phyloP scores from a whole-genome alignment of 1,140 invertebrate genomes.

The Planococcus citri region DNA sequence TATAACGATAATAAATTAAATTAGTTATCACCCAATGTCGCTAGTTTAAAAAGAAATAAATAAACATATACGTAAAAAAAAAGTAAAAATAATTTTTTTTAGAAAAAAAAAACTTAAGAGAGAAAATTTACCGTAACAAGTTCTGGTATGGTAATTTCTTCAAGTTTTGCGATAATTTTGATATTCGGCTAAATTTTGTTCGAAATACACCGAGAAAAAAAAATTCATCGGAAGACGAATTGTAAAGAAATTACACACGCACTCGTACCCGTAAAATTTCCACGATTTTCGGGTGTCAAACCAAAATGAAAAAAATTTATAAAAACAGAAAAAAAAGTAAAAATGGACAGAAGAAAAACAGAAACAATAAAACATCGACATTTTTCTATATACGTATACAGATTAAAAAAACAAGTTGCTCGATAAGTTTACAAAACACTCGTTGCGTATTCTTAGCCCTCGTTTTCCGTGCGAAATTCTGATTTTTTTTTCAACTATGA shows the following conservation, averaged over 20 bases:
- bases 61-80: neutral
- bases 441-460: too few species aligned
- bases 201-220: neutral
- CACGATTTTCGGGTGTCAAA: too few species aligned
- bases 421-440: too few species aligned
- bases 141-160: conserved; percentile 8
- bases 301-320: too few species aligned
- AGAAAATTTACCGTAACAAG: neutral
- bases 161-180: neutral
- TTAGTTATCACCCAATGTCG: conserved; percentile 6
- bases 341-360: too few species aligned
- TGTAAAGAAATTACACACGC: neutral
- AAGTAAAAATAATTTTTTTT: neutral
- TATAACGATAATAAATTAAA: conserved; percentile 4
- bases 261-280: too few species aligned
- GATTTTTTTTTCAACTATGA: too few species aligned
- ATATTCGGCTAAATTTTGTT: neutral
- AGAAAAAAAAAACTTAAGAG: neutral
- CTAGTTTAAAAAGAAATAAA: conserved; percentile 3
- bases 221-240: conserved; percentile 6
- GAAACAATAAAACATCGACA: too few species aligned
- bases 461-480: too few species aligned
- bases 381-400: too few species aligned
- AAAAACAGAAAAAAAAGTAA: too few species aligned
- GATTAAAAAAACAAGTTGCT: too few species aligned